These are phyloP conservation scores for Pollenia labialis DNA, from an alignment of 2,888 invertebrate genomes.

Conservation along the genomic window DNA sequence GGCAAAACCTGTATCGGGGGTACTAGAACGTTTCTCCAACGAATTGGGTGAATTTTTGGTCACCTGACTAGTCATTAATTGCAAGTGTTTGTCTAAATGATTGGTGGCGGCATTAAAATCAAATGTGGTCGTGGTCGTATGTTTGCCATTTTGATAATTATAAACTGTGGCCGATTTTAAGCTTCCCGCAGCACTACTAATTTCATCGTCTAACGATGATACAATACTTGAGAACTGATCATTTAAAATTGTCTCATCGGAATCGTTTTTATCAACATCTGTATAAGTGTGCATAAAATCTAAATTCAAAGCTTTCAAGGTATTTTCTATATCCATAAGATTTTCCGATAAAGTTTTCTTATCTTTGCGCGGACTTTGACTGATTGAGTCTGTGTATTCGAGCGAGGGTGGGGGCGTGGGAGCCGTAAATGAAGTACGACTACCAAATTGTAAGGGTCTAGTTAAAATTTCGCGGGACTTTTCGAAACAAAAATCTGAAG, in stretches of 20 bases:
- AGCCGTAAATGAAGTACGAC: slow-evolving; percentile 67
- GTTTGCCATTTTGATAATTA: slow-evolving; percentile 81
- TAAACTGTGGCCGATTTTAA: slow-evolving; percentile 81
- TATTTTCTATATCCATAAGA: slow-evolving; percentile 84
- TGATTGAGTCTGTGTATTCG: slow-evolving; percentile 67
- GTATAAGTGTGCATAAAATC: slow-evolving; percentile 84
- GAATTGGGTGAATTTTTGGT: slow-evolving; percentile 76
- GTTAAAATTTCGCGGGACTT: slow-evolving; percentile 89
- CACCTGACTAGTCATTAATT: slow-evolving; percentile 78
- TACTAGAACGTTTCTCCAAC: slow-evolving; percentile 83
- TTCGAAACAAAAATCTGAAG: slow-evolving; percentile 89
- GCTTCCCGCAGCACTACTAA: slow-evolving; percentile 82
- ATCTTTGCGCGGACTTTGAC: slow-evolving; percentile 73
- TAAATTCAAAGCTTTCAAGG: slow-evolving; percentile 83
- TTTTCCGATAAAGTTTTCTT: slow-evolving; percentile 83
- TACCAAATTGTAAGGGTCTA: slow-evolving; percentile 84
- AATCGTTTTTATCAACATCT: slow-evolving; percentile 84
- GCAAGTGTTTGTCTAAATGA: slow-evolving; percentile 83
- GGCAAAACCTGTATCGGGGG: slow-evolving; percentile 84
- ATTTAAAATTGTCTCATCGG: slow-evolving; percentile 84
- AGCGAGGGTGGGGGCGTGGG: slow-evolving; percentile 73
- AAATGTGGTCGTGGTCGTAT: slow-evolving; percentile 79
- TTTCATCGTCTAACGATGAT: slow-evolving; percentile 82
- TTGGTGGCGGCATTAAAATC: slow-evolving; percentile 83
- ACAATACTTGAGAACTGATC: slow-evolving; percentile 81